Evolutionary conservation across 2,113 vertebrate species (phyloP).

Genomic region (Gyps fulvus): DNA sequence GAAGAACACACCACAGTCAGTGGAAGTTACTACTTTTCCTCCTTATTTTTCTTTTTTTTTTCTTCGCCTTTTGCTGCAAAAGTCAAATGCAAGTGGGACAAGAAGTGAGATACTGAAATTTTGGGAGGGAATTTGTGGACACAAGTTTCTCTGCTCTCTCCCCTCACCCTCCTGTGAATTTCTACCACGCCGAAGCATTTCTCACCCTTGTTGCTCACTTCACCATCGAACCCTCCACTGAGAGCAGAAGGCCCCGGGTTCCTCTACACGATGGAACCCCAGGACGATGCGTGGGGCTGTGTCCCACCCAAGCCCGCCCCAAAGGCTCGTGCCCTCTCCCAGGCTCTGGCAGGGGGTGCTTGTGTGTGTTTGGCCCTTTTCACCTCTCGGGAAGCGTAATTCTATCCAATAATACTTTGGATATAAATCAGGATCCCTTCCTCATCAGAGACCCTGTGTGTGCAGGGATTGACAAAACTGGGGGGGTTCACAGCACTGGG

Average conservation of each 20-base stretch:
- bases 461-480: too few relatives aligned
- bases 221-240: fast-evolving
- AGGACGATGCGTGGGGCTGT: fast-evolving
- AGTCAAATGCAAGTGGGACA: not conserved
- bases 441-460: not conserved
- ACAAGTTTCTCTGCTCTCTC: not conserved
- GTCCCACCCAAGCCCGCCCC: not conserved
- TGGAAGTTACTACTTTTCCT: not conserved
- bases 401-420: not conserved
- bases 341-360: fast-evolving
- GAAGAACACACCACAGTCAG: not conserved
- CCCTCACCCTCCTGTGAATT: fast-evolving
- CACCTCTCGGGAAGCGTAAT: fast-evolving
- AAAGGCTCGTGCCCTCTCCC: not conserved
- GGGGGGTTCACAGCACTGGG: not conserved
- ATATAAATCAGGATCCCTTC: not conserved
- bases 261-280: not conserved
- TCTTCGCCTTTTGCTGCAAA: not conserved
- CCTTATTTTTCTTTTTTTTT: fast-evolving
- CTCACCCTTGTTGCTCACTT: not conserved
- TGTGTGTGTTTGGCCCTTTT: not conserved
- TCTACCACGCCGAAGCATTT: fast-evolving
- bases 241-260: not conserved
- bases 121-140: fast-evolving
- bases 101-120: not conserved